A percentile compares a stretch with the other conserved stretches of the same genome.
phyloP scores from a whole-genome alignment of 1,140 invertebrate species.

The Tetragonula clypearis region DNA sequence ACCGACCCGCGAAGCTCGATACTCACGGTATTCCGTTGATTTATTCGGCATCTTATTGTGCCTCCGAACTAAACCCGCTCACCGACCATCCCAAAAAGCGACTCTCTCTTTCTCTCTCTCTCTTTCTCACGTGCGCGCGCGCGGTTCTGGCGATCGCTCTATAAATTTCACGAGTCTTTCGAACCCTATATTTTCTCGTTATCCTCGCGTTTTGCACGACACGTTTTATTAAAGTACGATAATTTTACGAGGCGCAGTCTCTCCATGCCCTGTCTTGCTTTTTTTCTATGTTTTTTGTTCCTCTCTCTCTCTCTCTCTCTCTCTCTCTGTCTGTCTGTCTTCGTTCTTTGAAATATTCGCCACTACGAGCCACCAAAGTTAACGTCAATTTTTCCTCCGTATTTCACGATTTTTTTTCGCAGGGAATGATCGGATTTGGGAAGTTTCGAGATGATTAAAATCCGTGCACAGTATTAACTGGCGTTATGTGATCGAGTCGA shows the following conservation, averaged over 20 bases:
- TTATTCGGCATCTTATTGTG: conserved; percentile 67
- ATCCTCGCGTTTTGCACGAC: conserved; percentile 71
- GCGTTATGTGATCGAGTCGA: too few relatives aligned
- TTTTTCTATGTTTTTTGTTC: background rate
- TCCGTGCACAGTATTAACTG: too few relatives aligned
- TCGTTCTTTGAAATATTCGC: background rate
- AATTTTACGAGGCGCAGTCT: conserved; percentile 66
- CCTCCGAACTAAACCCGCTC: conserved; percentile 44
- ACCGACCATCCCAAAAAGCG: conserved; percentile 56
- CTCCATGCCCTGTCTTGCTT: conserved; percentile 24
- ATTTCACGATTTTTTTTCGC: conserved; percentile 35
- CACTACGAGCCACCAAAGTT: conserved; percentile 6
- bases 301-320: background rate
- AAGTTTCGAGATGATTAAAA: too few relatives aligned
- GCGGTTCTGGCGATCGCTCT: conserved; percentile 61
- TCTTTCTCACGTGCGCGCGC: conserved; percentile 2
- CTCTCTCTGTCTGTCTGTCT: background rate
- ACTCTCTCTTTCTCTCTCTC: conserved; percentile 39
- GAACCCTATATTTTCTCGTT: conserved; percentile 72
- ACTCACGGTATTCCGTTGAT: conserved; percentile 60
- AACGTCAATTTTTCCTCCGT: conserved; percentile 29
- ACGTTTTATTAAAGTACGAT: conserved; percentile 71
- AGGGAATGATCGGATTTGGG: too few relatives aligned
- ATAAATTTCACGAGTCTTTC: conserved; percentile 70
- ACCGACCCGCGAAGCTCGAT: conserved; percentile 44